Evolutionary conservation across 2,888 invertebrate genomes (phyloP), one percentile per base, ranked within the genome.

Genomic region (Marronus borbonicus): DNA sequence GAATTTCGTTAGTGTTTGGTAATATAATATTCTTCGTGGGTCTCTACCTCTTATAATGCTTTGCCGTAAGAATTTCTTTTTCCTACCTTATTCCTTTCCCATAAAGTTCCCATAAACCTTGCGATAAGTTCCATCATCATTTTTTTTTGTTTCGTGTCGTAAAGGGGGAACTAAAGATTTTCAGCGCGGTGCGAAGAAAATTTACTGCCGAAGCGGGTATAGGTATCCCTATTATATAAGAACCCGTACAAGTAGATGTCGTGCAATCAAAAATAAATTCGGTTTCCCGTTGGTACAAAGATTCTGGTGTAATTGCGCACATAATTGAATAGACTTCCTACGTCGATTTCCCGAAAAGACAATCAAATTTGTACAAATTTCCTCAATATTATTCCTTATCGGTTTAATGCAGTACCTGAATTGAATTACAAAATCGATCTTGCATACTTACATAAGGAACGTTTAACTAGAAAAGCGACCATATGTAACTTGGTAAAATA

Each of bases 221-320:
- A 36, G 72, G 49, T 62, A 44, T 72, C 20, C 14, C 28, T 28
- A 60, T 20, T 28, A 69, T 52, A 20, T 14, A 39, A 72, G 39
- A 72, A 60, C 12, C 55, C 24, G 55, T 55, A 44, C 8, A 50
- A 68, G 20, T 44, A 49, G 39, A 20, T 10, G 60, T 49, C 28
- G 39, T 28, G 44, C 49, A 60, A 74, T 74, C 44, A 74, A 74
- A 62, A 44, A 74, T 74, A 74, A 74, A 60, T 74, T 74, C 60
- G 72, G 31, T 17, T 58, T 72, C 5, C 72, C 39, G 39, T 44
- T 55, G 17, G 17, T 39, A 58, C 14, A 68, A 68, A 68, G 68
- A 49, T 24, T 44, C n/a, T 39, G 20, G 58, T 36, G 12, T 60
- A 60, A 60, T 74, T 44, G 72, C 44, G 4, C 44, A 74, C 39